Base-by-base conservation (phyloP, 2,888 invertebrate genomes). In the Deilephila porcellus region DNA sequence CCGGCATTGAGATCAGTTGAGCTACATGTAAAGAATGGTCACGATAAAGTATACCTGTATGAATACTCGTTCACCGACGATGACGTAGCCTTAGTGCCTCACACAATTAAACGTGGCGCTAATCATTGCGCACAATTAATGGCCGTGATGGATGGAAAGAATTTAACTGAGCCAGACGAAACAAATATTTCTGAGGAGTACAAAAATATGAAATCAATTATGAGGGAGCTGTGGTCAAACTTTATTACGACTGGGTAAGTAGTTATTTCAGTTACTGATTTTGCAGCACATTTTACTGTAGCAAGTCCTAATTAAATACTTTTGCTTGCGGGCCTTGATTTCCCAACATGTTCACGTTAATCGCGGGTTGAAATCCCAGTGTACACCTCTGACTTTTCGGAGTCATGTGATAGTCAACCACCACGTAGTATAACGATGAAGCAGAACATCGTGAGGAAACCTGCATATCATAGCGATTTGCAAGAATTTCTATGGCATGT, bases 211-310 rank as follows among this genome's bases (percentile, higher is more conserved):
- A 85, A 82, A 67, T 56, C 67, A 11, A 63, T 74, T 0, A 72
- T 85, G 11, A 79, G 85, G 67, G 79, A 85, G 63, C 74, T 88
- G 7, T 88, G 88, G 88, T 76, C 80, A 4, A 87, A 86, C 72
- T 90, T 88, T 70, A 81, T 88, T 7, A 86, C 79, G 71, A 83
- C 81, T 7, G 86, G 88, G 89, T 88, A 77, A 32, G 56, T 56
- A 6, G 19, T 56, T n/a, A n/a, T 4, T 25, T 25, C 25, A 25
- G n/a, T n/a, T n/a, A 11, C 4, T 56, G 5, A 56, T 56, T 56
- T 45, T 14, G 1, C 11, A 11, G 11, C 45, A 45, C 45, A 45
- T 45, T 11, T 45, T 11, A 11, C 11, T 45, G 45, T 45, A 45
- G 8, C 8, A 3, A 37, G 2, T 11, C 45, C 8, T 11, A 45